Conservation (phyloP, 2,797 vertebrate species). For the Echiichthys vipera region DNA sequence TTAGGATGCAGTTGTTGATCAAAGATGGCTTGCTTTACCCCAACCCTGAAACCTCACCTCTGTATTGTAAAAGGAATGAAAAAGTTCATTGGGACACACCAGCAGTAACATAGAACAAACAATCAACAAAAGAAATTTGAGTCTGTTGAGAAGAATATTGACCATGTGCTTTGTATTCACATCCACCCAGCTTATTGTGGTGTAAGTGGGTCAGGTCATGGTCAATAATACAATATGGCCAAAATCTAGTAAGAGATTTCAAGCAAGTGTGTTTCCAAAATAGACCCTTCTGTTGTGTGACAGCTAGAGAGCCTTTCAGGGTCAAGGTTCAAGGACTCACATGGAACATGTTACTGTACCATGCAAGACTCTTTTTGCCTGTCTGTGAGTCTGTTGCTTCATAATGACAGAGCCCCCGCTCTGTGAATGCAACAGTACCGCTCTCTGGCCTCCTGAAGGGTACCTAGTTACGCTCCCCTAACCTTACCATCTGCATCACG, state of each 20-base stretch:
- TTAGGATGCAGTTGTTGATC: not conserved
- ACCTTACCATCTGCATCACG: slow-evolving; percentile 78
- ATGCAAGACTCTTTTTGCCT: slow-evolving; percentile 27
- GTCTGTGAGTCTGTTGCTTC: slow-evolving; percentile 32
- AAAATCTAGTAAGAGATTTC: slow-evolving; percentile 45
- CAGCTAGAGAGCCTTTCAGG: slow-evolving; percentile 53
- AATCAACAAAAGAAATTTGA: not conserved
- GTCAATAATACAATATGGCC: slow-evolving; percentile 57
- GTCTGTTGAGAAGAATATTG: slow-evolving; percentile 5
- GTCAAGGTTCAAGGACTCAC: slow-evolving; percentile 63
- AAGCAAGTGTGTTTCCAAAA: slow-evolving; percentile 64
- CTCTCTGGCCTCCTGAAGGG: slow-evolving; percentile 58
- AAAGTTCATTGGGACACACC: not conserved
- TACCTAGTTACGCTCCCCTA: slow-evolving; percentile 70
- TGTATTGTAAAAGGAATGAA: slow-evolving; percentile 14
- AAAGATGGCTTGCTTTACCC: not conserved
- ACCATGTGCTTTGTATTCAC: slow-evolving; percentile 30
- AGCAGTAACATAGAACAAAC: not conserved
- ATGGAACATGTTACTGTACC: slow-evolving; percentile 25
- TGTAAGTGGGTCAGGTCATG: slow-evolving; percentile 54
- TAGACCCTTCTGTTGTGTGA: slow-evolving; percentile 57
- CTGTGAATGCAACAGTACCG: slow-evolving; percentile 31
- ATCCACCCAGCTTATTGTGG: slow-evolving; percentile 28
- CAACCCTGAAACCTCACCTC: not conserved
- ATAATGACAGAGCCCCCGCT: not conserved